Evolutionary conservation across 2,113 vertebrate species (phyloP).

Genomic region (Otus sunia): DNA sequence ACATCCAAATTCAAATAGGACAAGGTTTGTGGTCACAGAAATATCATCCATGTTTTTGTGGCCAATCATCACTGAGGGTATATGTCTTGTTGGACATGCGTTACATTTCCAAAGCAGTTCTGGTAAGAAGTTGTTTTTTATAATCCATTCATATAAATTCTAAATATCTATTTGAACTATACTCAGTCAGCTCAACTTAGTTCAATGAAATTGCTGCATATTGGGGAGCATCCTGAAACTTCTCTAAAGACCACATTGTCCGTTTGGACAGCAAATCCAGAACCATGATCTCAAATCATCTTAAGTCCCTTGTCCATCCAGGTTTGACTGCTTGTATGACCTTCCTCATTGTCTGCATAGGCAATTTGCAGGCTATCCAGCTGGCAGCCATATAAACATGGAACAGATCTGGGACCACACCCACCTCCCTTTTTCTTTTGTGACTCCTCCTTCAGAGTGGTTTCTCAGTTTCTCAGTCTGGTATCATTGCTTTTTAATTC

Average conservation of each 20-base stretch:
- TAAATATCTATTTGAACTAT: not conserved
- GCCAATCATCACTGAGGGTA: not conserved
- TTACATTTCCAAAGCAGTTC: not conserved
- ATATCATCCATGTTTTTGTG: not conserved
- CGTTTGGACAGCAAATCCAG: not conserved
- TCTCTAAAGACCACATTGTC: not conserved
- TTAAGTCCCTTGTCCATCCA: not conserved
- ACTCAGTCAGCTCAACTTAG: not conserved
- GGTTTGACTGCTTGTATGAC: not conserved
- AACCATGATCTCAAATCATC: not conserved
- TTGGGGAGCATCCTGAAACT: not conserved
- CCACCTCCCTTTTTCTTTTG: not conserved
- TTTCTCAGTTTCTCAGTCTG: not conserved
- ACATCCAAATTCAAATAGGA: not conserved
- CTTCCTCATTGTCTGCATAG: not conserved
- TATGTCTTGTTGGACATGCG: accelerated
- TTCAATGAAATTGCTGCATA: not conserved
- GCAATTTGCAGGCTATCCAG: not conserved
- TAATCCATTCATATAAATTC: not conserved
- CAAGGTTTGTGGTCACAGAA: not conserved
- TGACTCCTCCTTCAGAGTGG: not conserved
- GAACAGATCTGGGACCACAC: not conserved
- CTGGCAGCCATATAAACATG: not conserved
- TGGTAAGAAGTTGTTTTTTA: not conserved
- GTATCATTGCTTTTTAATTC: not conserved